Conservation (phyloP, 2,888 invertebrate species). For the Athalia circularis region DNA sequence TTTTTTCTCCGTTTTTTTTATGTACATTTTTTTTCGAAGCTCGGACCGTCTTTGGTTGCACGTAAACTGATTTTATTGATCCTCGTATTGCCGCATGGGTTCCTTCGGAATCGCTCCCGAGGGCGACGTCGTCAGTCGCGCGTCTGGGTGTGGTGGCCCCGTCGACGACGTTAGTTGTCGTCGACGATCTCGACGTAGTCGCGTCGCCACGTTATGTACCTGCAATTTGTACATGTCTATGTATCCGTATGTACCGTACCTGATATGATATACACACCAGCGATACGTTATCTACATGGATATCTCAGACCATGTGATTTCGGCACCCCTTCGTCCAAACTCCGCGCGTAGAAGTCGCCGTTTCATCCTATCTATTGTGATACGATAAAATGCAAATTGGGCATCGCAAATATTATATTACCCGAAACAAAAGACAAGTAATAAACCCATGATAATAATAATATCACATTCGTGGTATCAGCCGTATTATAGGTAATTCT, state of each 20-base stretch:
- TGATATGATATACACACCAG: neutral
- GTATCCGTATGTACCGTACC: neutral
- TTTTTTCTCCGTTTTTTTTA: too few species aligned
- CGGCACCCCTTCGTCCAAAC: too few species aligned
- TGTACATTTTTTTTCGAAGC: constrained; percentile 5
- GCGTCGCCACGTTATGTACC: neutral
- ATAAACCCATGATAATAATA: too few species aligned
- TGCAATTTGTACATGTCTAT: neutral
- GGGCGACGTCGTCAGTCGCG: constrained; percentile 17
- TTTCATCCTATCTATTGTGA: too few species aligned
- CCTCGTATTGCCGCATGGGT: constrained; percentile 38
- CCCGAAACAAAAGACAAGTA: too few species aligned
- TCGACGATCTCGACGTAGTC: neutral
- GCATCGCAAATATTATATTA: too few species aligned
- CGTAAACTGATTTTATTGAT: constrained; percentile 49
- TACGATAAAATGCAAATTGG: too few species aligned
- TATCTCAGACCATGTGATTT: too few species aligned
- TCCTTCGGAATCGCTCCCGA: constrained; percentile 37
- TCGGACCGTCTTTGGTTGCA: constrained; percentile 35
- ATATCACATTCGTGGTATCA: too few species aligned
- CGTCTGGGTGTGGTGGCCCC: constrained; percentile 33
- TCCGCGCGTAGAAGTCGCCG: too few species aligned
- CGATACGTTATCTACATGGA: too few species aligned
- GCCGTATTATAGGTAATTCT: too few species aligned
- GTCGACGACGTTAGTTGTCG: constrained; percentile 8